Conservation (phyloP, 2,797 vertebrate species). For the Helostoma temminkii region DNA sequence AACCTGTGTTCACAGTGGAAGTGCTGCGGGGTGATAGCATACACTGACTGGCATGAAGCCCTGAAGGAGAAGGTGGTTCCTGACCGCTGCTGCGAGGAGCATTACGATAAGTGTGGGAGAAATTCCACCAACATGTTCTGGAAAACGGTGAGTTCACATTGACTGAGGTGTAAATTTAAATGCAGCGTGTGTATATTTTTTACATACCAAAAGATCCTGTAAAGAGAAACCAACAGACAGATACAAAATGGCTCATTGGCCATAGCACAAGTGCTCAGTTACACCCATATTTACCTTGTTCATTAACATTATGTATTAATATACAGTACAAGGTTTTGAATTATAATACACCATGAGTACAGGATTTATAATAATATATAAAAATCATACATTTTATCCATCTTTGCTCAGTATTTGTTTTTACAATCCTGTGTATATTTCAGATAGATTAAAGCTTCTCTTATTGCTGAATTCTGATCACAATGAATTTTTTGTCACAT, state of each 20-base stretch:
- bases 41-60: constrained; percentile 94
- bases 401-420: constrained; percentile 8
- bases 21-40: constrained; percentile 95
- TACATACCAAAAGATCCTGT: not conserved
- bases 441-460: constrained; percentile 14
- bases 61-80: constrained; percentile 93
- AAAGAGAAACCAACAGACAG: not conserved
- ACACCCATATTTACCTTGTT: not conserved
- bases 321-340: no score
- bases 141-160: constrained; percentile 86
- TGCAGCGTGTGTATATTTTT: not conserved
- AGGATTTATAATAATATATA: not conserved
- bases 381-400: constrained; percentile 1
- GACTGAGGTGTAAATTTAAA: not conserved
- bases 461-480: constrained; percentile 32
- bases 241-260: no score
- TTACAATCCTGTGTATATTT: constrained; percentile 2
- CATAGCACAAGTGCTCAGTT: not conserved
- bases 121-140: constrained; percentile 93
- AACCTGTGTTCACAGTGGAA: constrained; percentile 87
- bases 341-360: not conserved
- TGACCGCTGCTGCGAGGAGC: constrained; percentile 96
- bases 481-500: constrained; percentile 9
- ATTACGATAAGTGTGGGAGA: constrained; percentile 94
- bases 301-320: not conserved